Percentiles rank a stretch among this genome's conserved stretches.
Evolutionary conservation across 2,888 invertebrate species (phyloP).

Genomic region (Xestia sexstrigata): DNA sequence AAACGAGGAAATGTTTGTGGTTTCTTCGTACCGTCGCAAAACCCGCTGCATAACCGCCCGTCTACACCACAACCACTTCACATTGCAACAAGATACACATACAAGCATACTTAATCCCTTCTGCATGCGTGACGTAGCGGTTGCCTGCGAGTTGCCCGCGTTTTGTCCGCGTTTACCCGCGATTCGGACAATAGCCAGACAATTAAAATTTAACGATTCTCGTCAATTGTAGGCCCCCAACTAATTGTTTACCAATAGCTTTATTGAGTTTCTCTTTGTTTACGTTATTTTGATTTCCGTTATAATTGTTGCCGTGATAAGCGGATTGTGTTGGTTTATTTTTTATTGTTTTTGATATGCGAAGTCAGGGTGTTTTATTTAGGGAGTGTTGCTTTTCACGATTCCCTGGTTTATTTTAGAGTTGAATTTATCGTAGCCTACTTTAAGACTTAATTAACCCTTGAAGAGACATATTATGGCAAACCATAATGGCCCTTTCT

Average conservation of each 20-base stretch:
- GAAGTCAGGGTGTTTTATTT: slow-evolving; percentile 3
- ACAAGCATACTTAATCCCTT: slow-evolving; percentile 60
- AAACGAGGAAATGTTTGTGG: neutral
- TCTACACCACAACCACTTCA: slow-evolving; percentile 57
- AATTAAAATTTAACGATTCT: slow-evolving; percentile 64
- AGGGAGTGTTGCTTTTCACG: neutral
- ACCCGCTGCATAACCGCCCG: slow-evolving; percentile 54
- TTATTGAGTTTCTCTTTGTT: slow-evolving; percentile 56
- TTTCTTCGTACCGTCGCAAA: neutral
- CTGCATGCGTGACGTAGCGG: slow-evolving; percentile 36
- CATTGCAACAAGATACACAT: slow-evolving; percentile 60
- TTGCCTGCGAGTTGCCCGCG: slow-evolving; percentile 35
- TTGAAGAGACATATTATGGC: neutral
- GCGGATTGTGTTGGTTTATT: slow-evolving; percentile 43
- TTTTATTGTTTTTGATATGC: slow-evolving; percentile 21
- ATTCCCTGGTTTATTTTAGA: neutral
- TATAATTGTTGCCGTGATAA: slow-evolving; percentile 54
- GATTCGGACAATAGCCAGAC: slow-evolving; percentile 62
- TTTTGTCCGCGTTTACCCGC: slow-evolving; percentile 36
- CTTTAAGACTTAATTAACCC: no score
- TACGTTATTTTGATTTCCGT: slow-evolving; percentile 54
- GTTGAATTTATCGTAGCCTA: neutral
- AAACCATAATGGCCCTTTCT: neutral
- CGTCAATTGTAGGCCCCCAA: slow-evolving; percentile 52
- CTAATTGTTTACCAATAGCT: slow-evolving; percentile 65